Conservation (phyloP, 2,797 vertebrate species). For the Cossypha niveicapilla region DNA sequence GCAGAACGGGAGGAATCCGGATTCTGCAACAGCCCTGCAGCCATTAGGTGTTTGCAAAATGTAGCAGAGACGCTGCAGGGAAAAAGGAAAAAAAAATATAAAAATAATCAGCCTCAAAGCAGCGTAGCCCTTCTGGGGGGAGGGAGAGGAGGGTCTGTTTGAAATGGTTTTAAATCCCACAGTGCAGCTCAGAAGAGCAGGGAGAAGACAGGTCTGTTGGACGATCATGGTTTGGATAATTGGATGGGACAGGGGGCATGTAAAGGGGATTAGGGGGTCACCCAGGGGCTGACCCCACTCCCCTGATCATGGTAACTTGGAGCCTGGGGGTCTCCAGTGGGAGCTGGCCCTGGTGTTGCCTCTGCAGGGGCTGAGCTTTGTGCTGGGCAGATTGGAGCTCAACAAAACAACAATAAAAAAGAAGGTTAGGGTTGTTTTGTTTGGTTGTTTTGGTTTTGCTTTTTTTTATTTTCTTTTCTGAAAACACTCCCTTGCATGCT, state of each 20-base stretch:
- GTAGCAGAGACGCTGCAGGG: neutral
- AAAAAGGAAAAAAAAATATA: neutral
- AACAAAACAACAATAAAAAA: neutral
- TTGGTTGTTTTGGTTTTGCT: too few species aligned
- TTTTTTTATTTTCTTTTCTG: neutral
- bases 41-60: slow-evolving; percentile 26
- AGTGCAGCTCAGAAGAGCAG: neutral
- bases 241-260: slow-evolving; percentile 10
- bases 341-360: neutral
- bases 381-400: neutral
- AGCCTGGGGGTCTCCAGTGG: neutral
- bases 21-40: neutral
- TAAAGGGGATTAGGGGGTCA: neutral
- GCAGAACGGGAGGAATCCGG: neutral
- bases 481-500: neutral
- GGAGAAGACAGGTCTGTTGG: neutral
- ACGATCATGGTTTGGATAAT: neutral
- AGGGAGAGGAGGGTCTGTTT: neutral
- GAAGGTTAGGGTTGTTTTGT: neutral
- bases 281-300: fast-evolving
- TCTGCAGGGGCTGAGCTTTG: neutral
- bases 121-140: neutral
- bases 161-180: neutral
- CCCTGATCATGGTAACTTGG: neutral
- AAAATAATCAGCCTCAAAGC: neutral